Percentiles rank a stretch among this genome's conserved stretches.
Conservation (phyloP, 2,888 invertebrate genomes). For the Cancer borealis region DNA sequence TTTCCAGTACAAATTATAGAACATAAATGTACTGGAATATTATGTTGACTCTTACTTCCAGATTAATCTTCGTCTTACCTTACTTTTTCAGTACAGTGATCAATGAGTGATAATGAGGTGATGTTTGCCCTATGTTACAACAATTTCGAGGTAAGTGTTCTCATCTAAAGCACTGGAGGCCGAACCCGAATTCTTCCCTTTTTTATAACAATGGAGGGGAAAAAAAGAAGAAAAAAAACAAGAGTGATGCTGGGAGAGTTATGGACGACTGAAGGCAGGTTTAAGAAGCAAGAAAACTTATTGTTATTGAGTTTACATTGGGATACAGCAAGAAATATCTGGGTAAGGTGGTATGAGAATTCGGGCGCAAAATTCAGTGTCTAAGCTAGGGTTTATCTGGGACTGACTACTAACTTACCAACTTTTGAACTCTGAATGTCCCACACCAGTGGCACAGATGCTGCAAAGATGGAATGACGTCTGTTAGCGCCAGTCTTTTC, state of each 20-base stretch:
- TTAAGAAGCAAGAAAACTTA: slow-evolving; percentile 49
- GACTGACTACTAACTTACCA: slow-evolving; percentile 73
- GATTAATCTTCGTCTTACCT: not conserved
- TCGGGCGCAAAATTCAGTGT: slow-evolving; percentile 64
- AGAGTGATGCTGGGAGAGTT: slow-evolving; percentile 23
- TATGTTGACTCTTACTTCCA: not conserved
- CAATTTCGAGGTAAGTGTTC: slow-evolving; percentile 58
- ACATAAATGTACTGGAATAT: not conserved
- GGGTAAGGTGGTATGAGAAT: slow-evolving; percentile 47
- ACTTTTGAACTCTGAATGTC: slow-evolving; percentile 74
- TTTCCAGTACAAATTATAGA: not conserved
- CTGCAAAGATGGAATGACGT: slow-evolving; percentile 73
- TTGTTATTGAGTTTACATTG: slow-evolving; percentile 18
- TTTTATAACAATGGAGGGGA: not conserved
- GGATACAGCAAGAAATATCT: slow-evolving; percentile 25
- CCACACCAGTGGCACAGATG: slow-evolving; percentile 74
- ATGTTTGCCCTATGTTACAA: slow-evolving; percentile 51
- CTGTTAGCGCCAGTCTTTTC: slow-evolving; percentile 66
- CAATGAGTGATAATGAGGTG: slow-evolving; percentile 61
- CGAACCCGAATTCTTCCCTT: slow-evolving; percentile 62
- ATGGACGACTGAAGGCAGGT: slow-evolving; percentile 44
- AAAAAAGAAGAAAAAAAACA: not conserved
- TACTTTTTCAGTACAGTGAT: slow-evolving; percentile 32
- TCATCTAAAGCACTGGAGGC: slow-evolving; percentile 65
- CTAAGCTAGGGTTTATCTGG: slow-evolving; percentile 66